A percentile compares a stretch with the other conserved stretches of the same genome.
These are phyloP conservation scores for Caenorhabditis tropicalis DNA, from an alignment of 1,140 invertebrate genomes.

Conservation along the genomic window DNA sequence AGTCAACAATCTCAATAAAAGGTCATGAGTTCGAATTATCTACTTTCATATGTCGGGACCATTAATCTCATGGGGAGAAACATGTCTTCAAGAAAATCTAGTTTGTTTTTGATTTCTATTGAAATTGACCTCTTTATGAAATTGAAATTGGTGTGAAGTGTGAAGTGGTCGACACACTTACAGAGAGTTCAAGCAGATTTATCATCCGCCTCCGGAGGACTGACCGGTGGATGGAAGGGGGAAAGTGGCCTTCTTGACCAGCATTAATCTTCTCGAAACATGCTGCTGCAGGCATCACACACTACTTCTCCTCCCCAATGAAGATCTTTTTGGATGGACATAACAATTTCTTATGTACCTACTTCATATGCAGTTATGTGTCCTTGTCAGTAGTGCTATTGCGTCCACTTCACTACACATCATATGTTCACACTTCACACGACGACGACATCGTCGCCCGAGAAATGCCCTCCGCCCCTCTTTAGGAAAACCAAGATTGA, in stretches of 20 bases:
- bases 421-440: conserved; percentile 44
- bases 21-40: neutral
- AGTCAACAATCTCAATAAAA: conserved; percentile 39
- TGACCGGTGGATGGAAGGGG: neutral
- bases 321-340: conserved; percentile 16
- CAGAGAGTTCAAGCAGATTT: conserved; percentile 43
- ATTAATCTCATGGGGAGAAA: neutral
- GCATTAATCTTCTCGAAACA: conserved; percentile 40
- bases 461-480: conserved; percentile 13
- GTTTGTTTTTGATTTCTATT: neutral
- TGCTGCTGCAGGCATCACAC: neutral
- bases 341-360: conserved; percentile 33
- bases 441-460: neutral
- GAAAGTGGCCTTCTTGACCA: conserved; percentile 30
- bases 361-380: conserved; percentile 45
- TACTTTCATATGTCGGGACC: neutral
- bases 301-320: neutral
- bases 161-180: conserved; percentile 21
- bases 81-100: neutral
- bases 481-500: conserved; percentile 34
- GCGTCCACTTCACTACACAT: conserved; percentile 41
- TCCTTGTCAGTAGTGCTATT: conserved; percentile 43
- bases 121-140: neutral
- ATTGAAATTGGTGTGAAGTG: neutral
- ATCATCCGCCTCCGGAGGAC: conserved; percentile 33